These are phyloP conservation scores for Tupaia tana DNA, from an alignment of 2,113 vertebrate genomes.

Conservation along the genomic window DNA sequence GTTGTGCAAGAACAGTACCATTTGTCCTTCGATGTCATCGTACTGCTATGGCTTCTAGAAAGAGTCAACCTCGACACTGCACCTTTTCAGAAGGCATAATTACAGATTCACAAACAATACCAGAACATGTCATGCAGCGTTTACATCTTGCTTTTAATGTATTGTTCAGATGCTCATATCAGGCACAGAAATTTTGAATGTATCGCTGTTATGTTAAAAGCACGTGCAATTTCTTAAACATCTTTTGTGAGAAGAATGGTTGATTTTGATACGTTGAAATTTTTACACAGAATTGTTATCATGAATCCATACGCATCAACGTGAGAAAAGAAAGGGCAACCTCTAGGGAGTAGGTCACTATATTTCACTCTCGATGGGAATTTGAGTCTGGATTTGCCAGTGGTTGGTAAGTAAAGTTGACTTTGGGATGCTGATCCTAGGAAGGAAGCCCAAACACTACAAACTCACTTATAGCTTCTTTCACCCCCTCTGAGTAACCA, in stretches of 20 bases:
- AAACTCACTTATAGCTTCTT: slow-evolving; percentile 14
- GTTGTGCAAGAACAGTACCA: neutral
- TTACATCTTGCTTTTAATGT: neutral
- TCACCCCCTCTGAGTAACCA: neutral
- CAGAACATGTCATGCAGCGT: neutral
- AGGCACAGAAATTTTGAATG: slow-evolving; percentile 16
- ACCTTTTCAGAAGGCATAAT: neutral
- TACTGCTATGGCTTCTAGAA: neutral
- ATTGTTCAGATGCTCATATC: neutral
- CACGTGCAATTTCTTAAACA: neutral
- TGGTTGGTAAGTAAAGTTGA: slow-evolving; percentile 11
- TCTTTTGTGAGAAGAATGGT: slow-evolving; percentile 1
- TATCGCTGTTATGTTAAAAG: neutral
- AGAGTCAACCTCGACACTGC: neutral
- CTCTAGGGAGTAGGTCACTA: neutral
- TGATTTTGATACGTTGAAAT: slow-evolving; percentile 37
- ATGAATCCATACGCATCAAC: neutral
- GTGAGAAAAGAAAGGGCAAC: slow-evolving; percentile 12
- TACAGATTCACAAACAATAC: neutral
- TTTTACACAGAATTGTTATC: neutral
- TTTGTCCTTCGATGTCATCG: neutral
- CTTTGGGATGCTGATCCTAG: slow-evolving; percentile 49
- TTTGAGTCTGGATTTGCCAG: slow-evolving; percentile 42
- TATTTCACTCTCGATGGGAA: slow-evolving; percentile 11
- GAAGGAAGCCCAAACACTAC: slow-evolving; percentile 30